Evolutionary conservation across 92 coral and sea anemone genomes (phyloP).

Genomic region (Ricordea florida): DNA sequence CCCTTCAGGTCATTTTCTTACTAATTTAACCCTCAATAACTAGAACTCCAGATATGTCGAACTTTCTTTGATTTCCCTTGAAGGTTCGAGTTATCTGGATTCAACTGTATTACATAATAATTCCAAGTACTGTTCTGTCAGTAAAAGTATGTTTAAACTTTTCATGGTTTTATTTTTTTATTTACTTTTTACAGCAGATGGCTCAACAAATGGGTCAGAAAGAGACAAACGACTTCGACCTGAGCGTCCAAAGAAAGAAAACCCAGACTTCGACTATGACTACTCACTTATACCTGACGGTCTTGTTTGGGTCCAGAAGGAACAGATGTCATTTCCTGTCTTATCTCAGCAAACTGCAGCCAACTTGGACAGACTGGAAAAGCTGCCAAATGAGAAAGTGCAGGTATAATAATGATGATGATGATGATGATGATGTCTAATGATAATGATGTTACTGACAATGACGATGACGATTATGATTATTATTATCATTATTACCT

Average conservation of each 20-base stretch:
- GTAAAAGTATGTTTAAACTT: not conserved
- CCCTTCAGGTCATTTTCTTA: no score
- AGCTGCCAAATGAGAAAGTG: not conserved
- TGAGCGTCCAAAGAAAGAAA: conserved; percentile 90
- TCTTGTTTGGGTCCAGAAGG: conserved; percentile 6
- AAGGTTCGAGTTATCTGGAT: no score
- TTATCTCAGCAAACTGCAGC: conserved; percentile 10
- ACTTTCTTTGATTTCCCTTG: no score
- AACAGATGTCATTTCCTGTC: conserved; percentile 23
- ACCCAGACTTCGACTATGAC: conserved; percentile 93
- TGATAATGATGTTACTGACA: no score
- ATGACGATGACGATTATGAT: no score
- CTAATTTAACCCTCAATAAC: no score
- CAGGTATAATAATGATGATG: not conserved
- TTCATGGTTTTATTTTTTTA: not conserved
- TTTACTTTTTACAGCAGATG: conserved; percentile 21
- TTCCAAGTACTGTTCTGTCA: not conserved
- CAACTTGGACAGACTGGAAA: not conserved
- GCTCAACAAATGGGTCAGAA: conserved; percentile 20
- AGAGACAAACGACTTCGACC: conserved; percentile 89
- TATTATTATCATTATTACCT: no score
- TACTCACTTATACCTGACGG: conserved; percentile 43
- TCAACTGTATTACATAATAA: not conserved
- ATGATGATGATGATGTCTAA: no score
- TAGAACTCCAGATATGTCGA: no score